A percentile compares a stretch with the other conserved stretches of the same genome.
These are phyloP conservation scores for Microtus pennsylvanicus DNA, from an alignment of 2,113 vertebrate genomes.

Conservation along the genomic window DNA sequence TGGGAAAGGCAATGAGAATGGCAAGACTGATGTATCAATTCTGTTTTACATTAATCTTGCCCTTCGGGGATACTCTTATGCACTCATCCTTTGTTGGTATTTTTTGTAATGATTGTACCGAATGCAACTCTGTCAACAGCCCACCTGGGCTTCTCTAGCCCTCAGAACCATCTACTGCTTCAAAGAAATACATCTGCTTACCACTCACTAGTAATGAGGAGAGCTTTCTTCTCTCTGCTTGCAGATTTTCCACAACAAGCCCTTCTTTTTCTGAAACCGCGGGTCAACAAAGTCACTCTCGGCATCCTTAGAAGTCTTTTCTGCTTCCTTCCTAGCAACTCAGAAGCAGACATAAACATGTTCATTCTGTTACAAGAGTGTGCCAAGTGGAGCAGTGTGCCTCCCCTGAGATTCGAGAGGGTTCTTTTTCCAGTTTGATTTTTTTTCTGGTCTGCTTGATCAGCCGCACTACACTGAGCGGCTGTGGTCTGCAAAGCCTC, in stretches of 20 bases:
- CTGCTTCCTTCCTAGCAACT: conserved; percentile 31
- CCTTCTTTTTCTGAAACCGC: conserved; percentile 21
- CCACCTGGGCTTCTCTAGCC: neutral
- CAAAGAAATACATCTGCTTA: neutral
- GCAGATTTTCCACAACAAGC: neutral
- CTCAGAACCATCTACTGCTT: conserved; percentile 37
- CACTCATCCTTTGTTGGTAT: conserved; percentile 48
- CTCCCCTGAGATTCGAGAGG: neutral
- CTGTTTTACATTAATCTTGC: conserved; percentile 60
- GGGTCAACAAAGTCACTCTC: conserved; percentile 38
- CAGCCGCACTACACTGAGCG: neutral
- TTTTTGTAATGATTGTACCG: conserved; percentile 59
- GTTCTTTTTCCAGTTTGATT: neutral
- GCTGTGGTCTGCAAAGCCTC: neutral
- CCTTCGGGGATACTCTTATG: conserved; percentile 31
- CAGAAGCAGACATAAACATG: neutral
- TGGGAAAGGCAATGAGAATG: conserved; percentile 29
- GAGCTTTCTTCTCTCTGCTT: conserved; percentile 33
- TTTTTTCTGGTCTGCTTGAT: neutral
- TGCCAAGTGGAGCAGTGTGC: neutral
- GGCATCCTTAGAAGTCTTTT: conserved; percentile 24
- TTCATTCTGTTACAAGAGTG: neutral
- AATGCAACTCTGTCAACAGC: conserved; percentile 33
- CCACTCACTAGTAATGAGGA: neutral
- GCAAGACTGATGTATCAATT: conserved; percentile 56